Evolutionary conservation across 53 echinoderm and acorn worm genomes (phyloP).

Genomic region (Glandiceps talaboti): DNA sequence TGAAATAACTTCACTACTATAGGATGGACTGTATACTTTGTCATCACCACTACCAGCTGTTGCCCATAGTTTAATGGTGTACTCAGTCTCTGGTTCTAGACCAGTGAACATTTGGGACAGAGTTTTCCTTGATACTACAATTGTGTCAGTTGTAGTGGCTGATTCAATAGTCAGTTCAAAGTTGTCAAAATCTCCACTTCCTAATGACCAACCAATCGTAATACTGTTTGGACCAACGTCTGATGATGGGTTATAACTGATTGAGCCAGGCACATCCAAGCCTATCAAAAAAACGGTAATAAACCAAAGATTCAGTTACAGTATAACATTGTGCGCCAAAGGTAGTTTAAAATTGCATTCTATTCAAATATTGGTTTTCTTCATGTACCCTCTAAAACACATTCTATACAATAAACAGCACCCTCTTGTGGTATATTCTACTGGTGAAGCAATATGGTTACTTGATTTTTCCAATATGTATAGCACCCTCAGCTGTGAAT

Average conservation of each 20-base stretch:
- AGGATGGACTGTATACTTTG: slow-evolving; percentile 23
- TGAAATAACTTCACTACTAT: no score
- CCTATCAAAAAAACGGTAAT: neutral
- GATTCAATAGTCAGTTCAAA: neutral
- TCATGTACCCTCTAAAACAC: no score
- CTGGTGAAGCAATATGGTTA: no score
- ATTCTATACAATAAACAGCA: no score
- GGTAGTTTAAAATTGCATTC: no score
- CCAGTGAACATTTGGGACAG: slow-evolving; percentile 1
- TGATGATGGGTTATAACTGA: neutral
- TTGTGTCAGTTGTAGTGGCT: neutral
- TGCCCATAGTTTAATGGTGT: slow-evolving; percentile 17
- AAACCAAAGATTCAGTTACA: no score
- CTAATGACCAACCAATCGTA: neutral
- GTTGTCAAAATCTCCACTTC: neutral
- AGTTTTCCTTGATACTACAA: neutral
- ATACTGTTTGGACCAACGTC: neutral
- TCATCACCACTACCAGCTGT: slow-evolving; percentile 25
- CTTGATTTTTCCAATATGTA: no score
- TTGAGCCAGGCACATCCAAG: neutral
- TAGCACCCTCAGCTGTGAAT: no score
- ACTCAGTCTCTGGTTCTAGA: slow-evolving; percentile 21
- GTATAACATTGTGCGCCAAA: no score
- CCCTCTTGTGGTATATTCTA: no score
- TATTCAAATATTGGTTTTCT: no score